Evolutionary conservation across 2,797 vertebrate species (phyloP), one percentile per base, ranked within the genome.

Genomic region (Argyrosomus regius): DNA sequence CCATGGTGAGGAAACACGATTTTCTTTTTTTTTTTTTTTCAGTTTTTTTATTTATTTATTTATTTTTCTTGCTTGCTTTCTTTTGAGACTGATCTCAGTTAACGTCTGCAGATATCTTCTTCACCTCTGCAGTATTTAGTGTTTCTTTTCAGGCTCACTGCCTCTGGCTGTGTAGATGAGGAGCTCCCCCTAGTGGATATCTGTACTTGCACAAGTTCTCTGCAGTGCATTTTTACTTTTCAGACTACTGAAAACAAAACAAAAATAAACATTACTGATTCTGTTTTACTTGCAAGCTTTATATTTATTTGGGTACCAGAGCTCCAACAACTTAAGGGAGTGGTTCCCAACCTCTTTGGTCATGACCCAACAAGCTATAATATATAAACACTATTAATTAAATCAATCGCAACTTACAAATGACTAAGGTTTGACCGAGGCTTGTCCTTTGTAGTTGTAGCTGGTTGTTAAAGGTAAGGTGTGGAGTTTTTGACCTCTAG

Each of bases 1-100:
- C 98, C 84, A 99, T 99, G 98, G 98, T 99, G 96, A 93, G 81
- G 45, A 76, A 57, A 41, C 8, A 14, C 2, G 13, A 31, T 28
- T 67, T 46, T 45, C 0, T 39, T n/a, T 22, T 67, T 11, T 56
- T 24, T 68, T 56, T 16, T 62, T 22, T 22, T 22, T 22, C 22
- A 22, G 24, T 54, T 76, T 5, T 2, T 43, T 45, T 45, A 48
- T 54, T 49, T 57, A 8, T 24, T 43, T 77, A 79, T 45, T 39
- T 22, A 22, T 22, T 1, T 79, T 45, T 57, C 35, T 75, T 12
- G 39, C 57, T 63, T 48, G 31, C 35, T 59, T 53, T 48, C n/a
- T 50, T 64, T 41, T 58, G 65, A 64, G 61, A 73, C 57, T 62
- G 48, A 68, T 69, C 57, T 79, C 58, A 81, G 59, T 78, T 70